Evolutionary conservation across 2,113 vertebrate species (phyloP), one percentile per base, ranked within the genome.

Genomic region (Thermophis baileyi): DNA sequence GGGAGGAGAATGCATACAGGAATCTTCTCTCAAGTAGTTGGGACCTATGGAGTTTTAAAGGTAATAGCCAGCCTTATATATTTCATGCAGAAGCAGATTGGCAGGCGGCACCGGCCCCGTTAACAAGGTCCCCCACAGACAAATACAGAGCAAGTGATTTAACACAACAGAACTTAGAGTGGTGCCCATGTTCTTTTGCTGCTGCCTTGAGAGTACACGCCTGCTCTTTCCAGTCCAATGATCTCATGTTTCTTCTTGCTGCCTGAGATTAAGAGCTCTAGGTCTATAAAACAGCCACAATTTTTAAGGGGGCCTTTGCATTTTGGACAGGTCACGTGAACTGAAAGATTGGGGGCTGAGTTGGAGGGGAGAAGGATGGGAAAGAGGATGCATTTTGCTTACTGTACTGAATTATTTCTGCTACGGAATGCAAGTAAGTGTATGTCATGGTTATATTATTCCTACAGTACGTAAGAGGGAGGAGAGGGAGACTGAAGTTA

Each of bases 401-500:
- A 85, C 35, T 25, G n/a, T n/a, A n/a, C n/a, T n/a, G n/a, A n/a
- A 54, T 85, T 91, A 91, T 85, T 54, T 55, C 54, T 55, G 18
- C 50, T 55, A 49, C 35, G 30, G 35, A 47, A n/a, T 40, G 18
- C 46, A 47, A 44, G 54, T 86, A 55, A 49, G 53, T 55, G 46
- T 25, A 74, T 92, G 51, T 47, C 63, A 85, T 22, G 49, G 88
- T 93, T 89, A 89, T 35, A 89, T 60, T 55, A 60, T 27, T 25
- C 24, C 55, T 90, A 40, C 16, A 57, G 53, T 86, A 47, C 16
- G 16, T 35, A 93, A 46, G 14, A 20, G 47, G 16, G 49, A 35
- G 27, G 87, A 96, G 95, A 93, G 89, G 53, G 35, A 91, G 91
- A 94, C 11, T n/a, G 94, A 90, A 96, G 93, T 69, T 60, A 92